These are phyloP conservation scores for Gryon sp. DNA, from an alignment of 1,140 invertebrate species.

Conservation along the genomic window DNA sequence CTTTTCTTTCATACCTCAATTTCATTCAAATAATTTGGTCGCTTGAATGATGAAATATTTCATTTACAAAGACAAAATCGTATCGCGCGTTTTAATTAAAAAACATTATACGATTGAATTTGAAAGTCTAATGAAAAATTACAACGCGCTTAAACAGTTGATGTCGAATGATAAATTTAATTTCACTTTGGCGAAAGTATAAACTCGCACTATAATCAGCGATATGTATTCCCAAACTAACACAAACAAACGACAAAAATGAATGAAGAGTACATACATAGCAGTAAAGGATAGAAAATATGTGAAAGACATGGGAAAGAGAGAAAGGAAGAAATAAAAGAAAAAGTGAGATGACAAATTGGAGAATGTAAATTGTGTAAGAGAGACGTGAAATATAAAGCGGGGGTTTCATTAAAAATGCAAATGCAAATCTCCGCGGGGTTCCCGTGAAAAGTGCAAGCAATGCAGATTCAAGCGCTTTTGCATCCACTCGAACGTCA, in stretches of 20 bases:
- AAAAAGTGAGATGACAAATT: background rate
- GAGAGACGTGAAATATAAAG: conserved; percentile 6
- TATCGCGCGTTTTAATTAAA: conserved; percentile 13
- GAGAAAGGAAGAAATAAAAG: background rate
- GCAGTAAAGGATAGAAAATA: conserved; percentile 12
- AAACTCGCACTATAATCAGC: conserved; percentile 29
- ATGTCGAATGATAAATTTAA: conserved; percentile 32
- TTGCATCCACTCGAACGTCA: conserved; percentile 51
- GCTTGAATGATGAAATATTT: too few species aligned
- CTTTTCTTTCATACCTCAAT: too few species aligned
- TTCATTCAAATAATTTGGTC: too few species aligned
- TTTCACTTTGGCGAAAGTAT: conserved; percentile 6
- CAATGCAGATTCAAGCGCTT: conserved; percentile 53
- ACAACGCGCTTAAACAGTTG: conserved; percentile 10
- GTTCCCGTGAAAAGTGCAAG: conserved; percentile 53
- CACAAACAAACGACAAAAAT: too few species aligned
- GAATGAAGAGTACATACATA: too few species aligned
- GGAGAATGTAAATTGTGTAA: background rate
- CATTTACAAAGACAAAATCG: too few species aligned
- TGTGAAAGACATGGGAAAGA: background rate
- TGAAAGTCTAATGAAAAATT: conserved; percentile 29
- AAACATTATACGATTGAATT: conserved; percentile 9
- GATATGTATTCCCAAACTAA: conserved; percentile 50
- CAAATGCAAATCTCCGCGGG: conserved; percentile 61
- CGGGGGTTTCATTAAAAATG: conserved; percentile 58